Evolutionary conservation across 2,888 invertebrate genomes (phyloP), one percentile per base, ranked within the genome.

Genomic region (Acanthopleura granulata): DNA sequence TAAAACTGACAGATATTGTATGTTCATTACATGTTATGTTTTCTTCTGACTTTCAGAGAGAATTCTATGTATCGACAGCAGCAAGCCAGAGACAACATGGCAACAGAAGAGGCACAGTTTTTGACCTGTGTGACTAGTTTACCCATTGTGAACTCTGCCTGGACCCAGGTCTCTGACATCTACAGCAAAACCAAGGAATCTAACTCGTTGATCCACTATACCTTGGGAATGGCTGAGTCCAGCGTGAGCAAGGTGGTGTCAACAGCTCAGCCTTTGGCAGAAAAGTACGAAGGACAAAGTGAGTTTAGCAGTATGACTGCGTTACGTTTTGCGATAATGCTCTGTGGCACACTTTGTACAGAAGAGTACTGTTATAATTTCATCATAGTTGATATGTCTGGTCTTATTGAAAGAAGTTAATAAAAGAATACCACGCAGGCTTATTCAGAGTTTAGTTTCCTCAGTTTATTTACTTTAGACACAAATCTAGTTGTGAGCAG

Each of bases 141-240:
- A 72, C 97, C 97, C 0, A 93, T 97, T 75, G 94, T 97, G n/a
- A 95, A 94, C 87, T 93, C 94, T 57, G 93, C 96, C 66, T 93
- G 95, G 84, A 93, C 92, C 74, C 94, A 94, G 76, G 95, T 95
- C 0, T 94, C 94, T 86, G 93, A 93, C 85, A 91, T 95, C 74
- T 97, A 97, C 89, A 92, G 91, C 77, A 94, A 91, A 88, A 94
- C 97, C 72, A 96, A 95, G 92, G 95, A 88, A 0, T 84, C 82
- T 75, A 85, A 86, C 79, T 72, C 81, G 0, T 76, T 90, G n/a
- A 81, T 90, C 50, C 83, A 84, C 51, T 83, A 85, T 57, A 88
- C 90, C 0, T 81, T 90, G 72, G 85, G 85, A 62, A 81, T 87
- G 49, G 90, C 91, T 0, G 91, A 91, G 77, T 93, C 92, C 66